Conservation (phyloP, 1,140 invertebrate species). For the Aphidius ervi region DNA sequence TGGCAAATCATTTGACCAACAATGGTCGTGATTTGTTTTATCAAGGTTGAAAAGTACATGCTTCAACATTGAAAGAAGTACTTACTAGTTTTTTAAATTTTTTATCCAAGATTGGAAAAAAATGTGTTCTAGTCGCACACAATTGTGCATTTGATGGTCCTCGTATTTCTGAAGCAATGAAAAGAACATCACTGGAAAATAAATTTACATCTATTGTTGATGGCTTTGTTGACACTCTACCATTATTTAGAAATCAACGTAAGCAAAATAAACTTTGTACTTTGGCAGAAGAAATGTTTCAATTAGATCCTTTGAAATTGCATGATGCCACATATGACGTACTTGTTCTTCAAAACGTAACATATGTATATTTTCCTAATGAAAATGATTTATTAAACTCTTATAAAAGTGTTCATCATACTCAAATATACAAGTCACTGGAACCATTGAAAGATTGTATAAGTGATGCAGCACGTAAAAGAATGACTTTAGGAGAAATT, state of each 20-base stretch:
- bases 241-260: constrained; percentile 14
- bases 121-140: constrained; percentile 17
- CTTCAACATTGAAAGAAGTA: no score
- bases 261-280: background rate
- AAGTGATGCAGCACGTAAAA: no score
- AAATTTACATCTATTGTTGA: constrained; percentile 10
- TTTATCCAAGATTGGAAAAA: constrained; percentile 7
- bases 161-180: constrained; percentile 8
- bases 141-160: constrained; percentile 20
- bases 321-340: constrained; percentile 16
- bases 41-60: no score
- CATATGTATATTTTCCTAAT: no score
- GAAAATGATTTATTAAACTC: no score
- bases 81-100: constrained; percentile 7
- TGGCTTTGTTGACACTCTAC: constrained; percentile 17
- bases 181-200: background rate
- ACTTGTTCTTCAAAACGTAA: constrained; percentile 4
- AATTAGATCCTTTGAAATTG: background rate
- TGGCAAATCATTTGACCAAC: no score
- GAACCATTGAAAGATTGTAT: no score
- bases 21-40: no score
- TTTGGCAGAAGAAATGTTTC: constrained; percentile 4
- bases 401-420: no score
- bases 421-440: no score
- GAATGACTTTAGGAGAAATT: no score